Conservation (phyloP, 2,888 invertebrate species). For the Polydesmus complanatus region DNA sequence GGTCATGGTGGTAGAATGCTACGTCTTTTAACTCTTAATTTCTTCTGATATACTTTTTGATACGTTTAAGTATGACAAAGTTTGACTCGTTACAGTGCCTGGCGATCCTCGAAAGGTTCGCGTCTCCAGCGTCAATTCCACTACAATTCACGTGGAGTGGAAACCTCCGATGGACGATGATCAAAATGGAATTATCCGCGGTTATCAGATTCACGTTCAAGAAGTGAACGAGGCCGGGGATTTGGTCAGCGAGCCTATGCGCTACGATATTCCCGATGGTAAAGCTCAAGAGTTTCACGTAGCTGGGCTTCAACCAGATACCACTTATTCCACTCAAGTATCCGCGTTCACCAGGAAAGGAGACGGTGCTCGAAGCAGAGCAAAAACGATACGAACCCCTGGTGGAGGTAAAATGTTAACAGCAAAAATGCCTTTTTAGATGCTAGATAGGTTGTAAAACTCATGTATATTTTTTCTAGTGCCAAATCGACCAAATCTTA, state of each 20-base stretch:
- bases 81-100: constrained; percentile 58
- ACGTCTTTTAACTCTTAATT: not conserved
- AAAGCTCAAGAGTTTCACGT: constrained; percentile 61
- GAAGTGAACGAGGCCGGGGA: constrained; percentile 71
- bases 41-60: not conserved
- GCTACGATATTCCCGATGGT: constrained; percentile 71
- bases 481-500: constrained; percentile 35
- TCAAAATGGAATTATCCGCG: constrained; percentile 86
- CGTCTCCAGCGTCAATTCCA: constrained; percentile 79
- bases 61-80: not conserved
- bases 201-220: constrained; percentile 91
- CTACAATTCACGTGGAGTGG: constrained; percentile 90
- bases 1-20: not conserved
- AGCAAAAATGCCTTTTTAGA: not conserved
- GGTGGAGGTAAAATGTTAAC: constrained; percentile 58
- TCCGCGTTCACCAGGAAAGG: constrained; percentile 93
- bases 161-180: constrained; percentile 81
- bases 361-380: constrained; percentile 81
- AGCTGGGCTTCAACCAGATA: constrained; percentile 84
- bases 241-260: constrained; percentile 71
- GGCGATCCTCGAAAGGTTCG: constrained; percentile 90
- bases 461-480: constrained; percentile 26
- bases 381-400: constrained; percentile 74
- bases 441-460: not conserved
- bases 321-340: constrained; percentile 73